Conservation (phyloP, 1,140 invertebrate genomes). For the Caerostris extrusa region DNA sequence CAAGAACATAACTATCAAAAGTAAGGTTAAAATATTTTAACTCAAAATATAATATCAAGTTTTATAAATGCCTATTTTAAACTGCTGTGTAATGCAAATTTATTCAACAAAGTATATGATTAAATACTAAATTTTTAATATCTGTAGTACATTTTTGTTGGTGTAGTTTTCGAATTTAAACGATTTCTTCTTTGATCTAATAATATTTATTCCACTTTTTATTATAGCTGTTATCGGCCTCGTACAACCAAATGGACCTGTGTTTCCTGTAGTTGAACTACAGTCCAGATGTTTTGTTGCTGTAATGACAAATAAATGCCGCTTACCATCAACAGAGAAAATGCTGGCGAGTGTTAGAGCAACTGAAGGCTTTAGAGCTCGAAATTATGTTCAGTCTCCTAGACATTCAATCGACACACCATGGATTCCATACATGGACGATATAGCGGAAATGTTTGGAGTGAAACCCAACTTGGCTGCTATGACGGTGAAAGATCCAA, state of each 20-base stretch:
- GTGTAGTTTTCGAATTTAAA: no score
- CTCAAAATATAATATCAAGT: no score
- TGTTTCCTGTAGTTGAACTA: constrained; percentile 84
- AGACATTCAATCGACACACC: constrained; percentile 81
- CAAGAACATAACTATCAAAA: no score
- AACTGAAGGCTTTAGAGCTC: constrained; percentile 77
- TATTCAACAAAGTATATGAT: no score
- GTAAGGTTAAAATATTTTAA: no score
- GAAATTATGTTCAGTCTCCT: constrained; percentile 77
- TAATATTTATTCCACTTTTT: background rate
- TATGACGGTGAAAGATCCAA: constrained; percentile 80
- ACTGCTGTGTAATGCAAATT: no score
- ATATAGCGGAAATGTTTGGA: constrained; percentile 81
- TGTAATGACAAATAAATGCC: constrained; percentile 76
- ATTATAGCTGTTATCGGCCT: constrained; percentile 82
- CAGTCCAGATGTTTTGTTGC: constrained; percentile 78
- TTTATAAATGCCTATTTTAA: no score
- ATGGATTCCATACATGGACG: constrained; percentile 80
- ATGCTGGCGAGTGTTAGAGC: constrained; percentile 75
- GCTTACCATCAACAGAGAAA: constrained; percentile 73
- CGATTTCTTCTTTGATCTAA: background rate
- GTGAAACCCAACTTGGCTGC: constrained; percentile 80
- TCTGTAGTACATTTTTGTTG: no score
- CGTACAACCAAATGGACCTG: constrained; percentile 83
- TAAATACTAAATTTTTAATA: no score